These are phyloP conservation scores for Heliocidaris erythrogramma DNA, from an alignment of 35 echinoderm and acorn worm species.

Conservation along the genomic window DNA sequence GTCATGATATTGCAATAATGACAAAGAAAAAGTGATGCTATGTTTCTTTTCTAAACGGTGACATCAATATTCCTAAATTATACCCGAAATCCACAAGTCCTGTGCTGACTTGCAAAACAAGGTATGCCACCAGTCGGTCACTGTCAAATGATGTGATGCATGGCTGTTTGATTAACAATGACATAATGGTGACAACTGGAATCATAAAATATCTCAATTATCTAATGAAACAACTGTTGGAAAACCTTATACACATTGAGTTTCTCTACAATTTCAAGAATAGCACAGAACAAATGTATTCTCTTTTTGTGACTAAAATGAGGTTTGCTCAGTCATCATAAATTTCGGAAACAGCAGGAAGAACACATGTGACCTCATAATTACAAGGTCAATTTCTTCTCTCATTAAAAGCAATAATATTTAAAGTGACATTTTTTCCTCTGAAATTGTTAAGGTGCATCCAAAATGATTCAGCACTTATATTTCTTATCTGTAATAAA, in stretches of 20 bases:
- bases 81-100: not conserved
- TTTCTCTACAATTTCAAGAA: not conserved
- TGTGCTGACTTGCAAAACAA: not conserved
- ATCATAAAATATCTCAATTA: not conserved
- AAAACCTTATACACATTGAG: not conserved
- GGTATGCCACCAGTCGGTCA: not conserved
- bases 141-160: not conserved
- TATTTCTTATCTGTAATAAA: too few relatives aligned
- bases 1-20: not conserved
- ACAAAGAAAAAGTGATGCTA: not conserved
- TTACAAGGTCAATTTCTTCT: not conserved
- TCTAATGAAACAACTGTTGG: slow-evolving; percentile 5
- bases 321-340: not conserved
- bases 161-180: not conserved
- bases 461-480: too few relatives aligned
- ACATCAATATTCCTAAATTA: not conserved
- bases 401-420: not conserved
- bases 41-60: not conserved
- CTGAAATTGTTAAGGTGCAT: too few relatives aligned
- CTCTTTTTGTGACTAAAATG: not conserved
- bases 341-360: not conserved
- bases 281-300: not conserved
- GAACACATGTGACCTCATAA: not conserved
- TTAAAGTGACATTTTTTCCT: not conserved
- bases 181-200: not conserved